Base-by-base conservation (phyloP, 2,113 vertebrate species). In the Notothenia rossii region DNA sequence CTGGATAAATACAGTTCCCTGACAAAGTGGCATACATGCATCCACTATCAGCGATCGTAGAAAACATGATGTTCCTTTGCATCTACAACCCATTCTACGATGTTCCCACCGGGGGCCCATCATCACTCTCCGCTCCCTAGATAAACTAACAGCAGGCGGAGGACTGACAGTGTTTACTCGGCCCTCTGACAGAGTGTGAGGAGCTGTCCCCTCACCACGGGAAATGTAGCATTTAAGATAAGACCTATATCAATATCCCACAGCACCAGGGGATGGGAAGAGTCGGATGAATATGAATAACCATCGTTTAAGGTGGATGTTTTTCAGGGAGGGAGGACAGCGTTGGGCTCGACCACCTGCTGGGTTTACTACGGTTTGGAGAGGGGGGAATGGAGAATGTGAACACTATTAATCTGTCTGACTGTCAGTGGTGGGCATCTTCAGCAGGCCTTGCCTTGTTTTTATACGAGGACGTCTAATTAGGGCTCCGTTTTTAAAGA, bases 111-210 rank as follows among this genome's bases (percentile, higher is more conserved):
- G 33, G 51, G 48, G 77, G 76, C 72, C 88, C 87, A 72, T 81
- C 88, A 96, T 96, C 94, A 94, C 91, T 96, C 96, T 96, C 94
- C 90, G 91, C 93, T 93, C 94, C 95, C 94, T 95, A 96, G 95
- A 96, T 96, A 97, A 97, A 97, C 96, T 96, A 97, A 97, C 96
- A 97, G 85, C 86, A 63, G 71, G 79, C 36, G 36, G 71, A 77
- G 81, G 79, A 81, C 85, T 93, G 94, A 95, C 95, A 94, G 46
- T 95, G 94, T 95, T 95, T 95, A 95, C 81, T 81, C 55, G 59
- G 73, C 72, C 53, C 76, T 81, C 92, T 94, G 93, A 95, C 94
- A 93, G 90, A 94, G 92, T 94, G 93, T 85, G 91, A 85, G 89
- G 85, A 91, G 79, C 73, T 22, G 77, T 80, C 74, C 82, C 82